These are phyloP conservation scores for Cheilinus undulatus DNA, from an alignment of 2,113 vertebrate species.

Conservation along the genomic window DNA sequence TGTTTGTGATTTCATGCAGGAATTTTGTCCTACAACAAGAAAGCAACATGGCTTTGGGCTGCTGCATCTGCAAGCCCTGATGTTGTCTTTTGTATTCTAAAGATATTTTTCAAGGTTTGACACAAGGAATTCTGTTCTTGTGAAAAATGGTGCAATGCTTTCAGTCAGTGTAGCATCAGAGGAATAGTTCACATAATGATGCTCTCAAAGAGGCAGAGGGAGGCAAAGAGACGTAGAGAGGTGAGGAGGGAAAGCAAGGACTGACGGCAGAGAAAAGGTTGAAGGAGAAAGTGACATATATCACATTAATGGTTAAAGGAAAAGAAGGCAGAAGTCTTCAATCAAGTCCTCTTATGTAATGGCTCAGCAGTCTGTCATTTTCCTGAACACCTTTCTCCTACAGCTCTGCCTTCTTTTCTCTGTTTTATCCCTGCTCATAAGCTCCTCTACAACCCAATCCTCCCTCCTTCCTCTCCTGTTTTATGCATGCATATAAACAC, in stretches of 20 bases:
- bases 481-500: slow-evolving; percentile 11
- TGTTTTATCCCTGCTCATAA: not conserved
- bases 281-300: slow-evolving; percentile 20
- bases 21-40: not conserved
- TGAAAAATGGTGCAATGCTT: not conserved
- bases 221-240: not conserved
- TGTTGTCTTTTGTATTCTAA: not conserved
- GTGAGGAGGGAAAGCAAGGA: not conserved
- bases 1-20: not conserved
- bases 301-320: slow-evolving; percentile 17
- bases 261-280: not conserved
- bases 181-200: not conserved
- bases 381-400: slow-evolving; percentile 21
- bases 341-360: slow-evolving; percentile 53
- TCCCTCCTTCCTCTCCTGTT: not conserved
- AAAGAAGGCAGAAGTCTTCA: slow-evolving; percentile 21
- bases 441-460: not conserved
- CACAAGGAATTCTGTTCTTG: not conserved
- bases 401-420: not conserved
- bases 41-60: not conserved
- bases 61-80: not conserved
- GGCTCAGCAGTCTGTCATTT: slow-evolving; percentile 28
- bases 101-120: not conserved
- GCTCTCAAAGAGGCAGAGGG: not conserved
- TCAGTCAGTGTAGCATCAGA: not conserved